phyloP scores from a whole-genome alignment of 2,797 vertebrate genomes.

The Gobio occitaniae region DNA sequence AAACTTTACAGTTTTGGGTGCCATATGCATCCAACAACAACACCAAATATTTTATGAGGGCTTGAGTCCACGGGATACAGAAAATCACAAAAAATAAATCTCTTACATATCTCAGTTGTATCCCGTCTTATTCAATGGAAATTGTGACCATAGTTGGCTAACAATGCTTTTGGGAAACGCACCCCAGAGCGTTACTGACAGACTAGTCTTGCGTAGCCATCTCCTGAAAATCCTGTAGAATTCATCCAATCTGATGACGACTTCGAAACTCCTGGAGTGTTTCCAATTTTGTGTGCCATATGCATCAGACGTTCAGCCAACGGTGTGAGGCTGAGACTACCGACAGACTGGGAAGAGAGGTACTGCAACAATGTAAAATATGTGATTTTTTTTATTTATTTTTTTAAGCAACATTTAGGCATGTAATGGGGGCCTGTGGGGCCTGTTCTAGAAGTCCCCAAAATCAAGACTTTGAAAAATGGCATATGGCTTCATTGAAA shows the following conservation, averaged over 20 bases:
- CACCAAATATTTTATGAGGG: too few species aligned
- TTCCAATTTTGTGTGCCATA: not conserved
- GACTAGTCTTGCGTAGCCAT: too few species aligned
- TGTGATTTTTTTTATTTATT: not conserved
- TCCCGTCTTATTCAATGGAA: too few species aligned
- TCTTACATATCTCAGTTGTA: too few species aligned
- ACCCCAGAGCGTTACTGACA: too few species aligned
- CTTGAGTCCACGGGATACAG: too few species aligned
- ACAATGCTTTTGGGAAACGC: too few species aligned
- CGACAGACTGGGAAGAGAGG: not conserved
- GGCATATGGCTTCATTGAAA: not conserved
- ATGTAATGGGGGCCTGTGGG: not conserved
- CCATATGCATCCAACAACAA: too few species aligned
- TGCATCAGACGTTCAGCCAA: not conserved
- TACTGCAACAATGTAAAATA: not conserved
- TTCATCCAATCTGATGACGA: not conserved
- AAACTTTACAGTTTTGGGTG: not conserved
- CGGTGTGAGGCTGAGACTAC: not conserved
- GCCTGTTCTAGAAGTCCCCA: not conserved
- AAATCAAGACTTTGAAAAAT: not conserved
- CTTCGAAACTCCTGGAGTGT: not conserved
- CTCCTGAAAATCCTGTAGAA: not conserved
- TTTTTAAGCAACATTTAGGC: not conserved
- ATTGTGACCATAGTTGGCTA: too few species aligned
- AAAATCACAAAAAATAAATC: too few species aligned